Evolutionary conservation across 2,113 vertebrate genomes (phyloP).

Genomic region (Dipodomys stephensi): DNA sequence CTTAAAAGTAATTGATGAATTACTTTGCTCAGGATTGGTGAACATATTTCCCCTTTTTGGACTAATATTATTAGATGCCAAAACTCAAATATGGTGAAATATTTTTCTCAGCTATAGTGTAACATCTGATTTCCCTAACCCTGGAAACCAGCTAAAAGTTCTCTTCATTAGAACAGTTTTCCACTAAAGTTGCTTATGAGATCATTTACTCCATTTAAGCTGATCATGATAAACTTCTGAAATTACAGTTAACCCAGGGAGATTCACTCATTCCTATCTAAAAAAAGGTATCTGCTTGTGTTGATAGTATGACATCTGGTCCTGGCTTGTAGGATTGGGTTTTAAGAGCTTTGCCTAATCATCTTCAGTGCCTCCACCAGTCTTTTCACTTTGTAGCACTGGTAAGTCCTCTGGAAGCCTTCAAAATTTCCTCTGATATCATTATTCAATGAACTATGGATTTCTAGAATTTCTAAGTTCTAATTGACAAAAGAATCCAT

Average conservation of each 20-base stretch:
- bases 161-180: constrained; percentile 18
- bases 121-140: background rate
- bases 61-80: background rate
- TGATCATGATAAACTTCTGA: too few relatives aligned
- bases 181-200: background rate
- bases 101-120: background rate
- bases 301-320: too few relatives aligned
- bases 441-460: too few relatives aligned
- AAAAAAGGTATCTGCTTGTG: background rate
- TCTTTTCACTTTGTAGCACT: too few relatives aligned
- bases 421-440: too few relatives aligned
- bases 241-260: background rate
- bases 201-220: background rate
- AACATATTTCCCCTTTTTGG: background rate
- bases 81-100: background rate
- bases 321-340: too few relatives aligned
- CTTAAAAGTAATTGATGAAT: background rate
- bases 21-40: background rate
- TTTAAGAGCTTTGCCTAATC: too few relatives aligned
- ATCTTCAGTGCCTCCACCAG: too few relatives aligned
- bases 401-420: too few relatives aligned
- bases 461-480: too few relatives aligned
- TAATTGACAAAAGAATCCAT: too few relatives aligned
- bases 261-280: background rate
- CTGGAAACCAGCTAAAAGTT: background rate